Conservation (phyloP, 2,113 vertebrate species). For the Pagrus major region DNA sequence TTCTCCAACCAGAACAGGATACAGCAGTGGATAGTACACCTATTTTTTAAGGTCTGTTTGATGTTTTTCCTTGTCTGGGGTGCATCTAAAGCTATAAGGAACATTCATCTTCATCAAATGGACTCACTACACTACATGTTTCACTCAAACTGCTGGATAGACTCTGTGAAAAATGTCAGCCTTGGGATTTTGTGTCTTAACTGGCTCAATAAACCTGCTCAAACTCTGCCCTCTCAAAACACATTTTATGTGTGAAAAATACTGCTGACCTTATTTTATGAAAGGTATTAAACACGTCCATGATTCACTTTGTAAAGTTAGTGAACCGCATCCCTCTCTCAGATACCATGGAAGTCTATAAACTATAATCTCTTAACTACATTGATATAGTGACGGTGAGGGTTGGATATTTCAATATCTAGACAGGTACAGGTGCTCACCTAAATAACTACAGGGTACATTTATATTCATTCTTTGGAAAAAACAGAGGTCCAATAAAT, state of each 20-base stretch:
- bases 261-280: background rate
- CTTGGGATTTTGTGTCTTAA: slow-evolving; percentile 9
- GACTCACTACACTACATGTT: slow-evolving; percentile 7
- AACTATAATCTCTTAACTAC: background rate
- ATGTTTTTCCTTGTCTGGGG: slow-evolving; percentile 5
- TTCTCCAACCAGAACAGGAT: slow-evolving; percentile 2
- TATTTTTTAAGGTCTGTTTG: slow-evolving; percentile 3
- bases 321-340: background rate
- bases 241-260: background rate
- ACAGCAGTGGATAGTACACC: background rate
- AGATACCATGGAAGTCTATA: background rate
- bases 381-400: too few species aligned
- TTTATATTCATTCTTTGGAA: too few species aligned
- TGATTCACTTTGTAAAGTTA: background rate
- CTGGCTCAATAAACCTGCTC: slow-evolving; percentile 12
- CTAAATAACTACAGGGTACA: too few species aligned
- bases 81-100: background rate
- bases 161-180: slow-evolving; percentile 8
- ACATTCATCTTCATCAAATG: slow-evolving; percentile 16
- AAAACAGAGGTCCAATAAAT: too few species aligned
- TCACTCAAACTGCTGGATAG: slow-evolving; percentile 7
- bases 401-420: too few species aligned
- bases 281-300: slow-evolving; percentile 2
- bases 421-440: too few species aligned
- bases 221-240: background rate